phyloP scores from a whole-genome alignment of 2,888 invertebrate species.

The Latrodectus elegans region DNA sequence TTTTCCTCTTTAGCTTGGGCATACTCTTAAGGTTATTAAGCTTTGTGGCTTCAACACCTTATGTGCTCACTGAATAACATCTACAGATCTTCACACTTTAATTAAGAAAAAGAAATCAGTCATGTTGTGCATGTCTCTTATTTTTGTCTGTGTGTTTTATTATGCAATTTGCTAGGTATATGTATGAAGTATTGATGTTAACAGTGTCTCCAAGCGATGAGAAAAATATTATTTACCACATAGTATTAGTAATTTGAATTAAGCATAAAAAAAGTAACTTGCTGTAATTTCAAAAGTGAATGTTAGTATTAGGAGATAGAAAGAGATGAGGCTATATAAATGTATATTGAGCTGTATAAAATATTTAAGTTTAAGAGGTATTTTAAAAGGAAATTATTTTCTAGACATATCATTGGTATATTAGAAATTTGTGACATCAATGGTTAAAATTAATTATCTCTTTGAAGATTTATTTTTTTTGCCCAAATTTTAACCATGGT shows the following conservation, averaged over 20 bases:
- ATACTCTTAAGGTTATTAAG: constrained; percentile 62
- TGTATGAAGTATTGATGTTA: constrained; percentile 58
- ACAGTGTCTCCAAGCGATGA: constrained; percentile 45
- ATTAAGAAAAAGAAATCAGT: constrained; percentile 38
- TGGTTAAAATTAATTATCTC: constrained; percentile 4
- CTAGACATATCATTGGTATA: not conserved
- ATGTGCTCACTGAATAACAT: constrained; percentile 68
- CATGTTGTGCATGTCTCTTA: constrained; percentile 65
- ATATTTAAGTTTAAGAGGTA: not conserved
- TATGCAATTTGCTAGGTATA: constrained; percentile 62
- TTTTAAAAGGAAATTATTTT: not conserved
- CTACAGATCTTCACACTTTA: constrained; percentile 57
- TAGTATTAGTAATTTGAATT: constrained; percentile 45
- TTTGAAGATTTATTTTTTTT: not conserved
- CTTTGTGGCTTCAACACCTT: constrained; percentile 55
- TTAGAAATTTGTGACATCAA: not conserved
- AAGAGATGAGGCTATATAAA: constrained; percentile 5
- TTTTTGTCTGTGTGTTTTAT: constrained; percentile 64
- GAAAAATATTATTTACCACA: constrained; percentile 44
- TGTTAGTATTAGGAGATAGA: constrained; percentile 58
- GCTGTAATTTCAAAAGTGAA: constrained; percentile 51
- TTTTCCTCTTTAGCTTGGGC: constrained; percentile 60
- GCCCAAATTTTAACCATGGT: constrained; percentile 17
- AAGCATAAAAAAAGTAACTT: constrained; percentile 31
- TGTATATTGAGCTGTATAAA: constrained; percentile 8